These are phyloP conservation scores for Tetranychus piercei DNA, from an alignment of 2,888 invertebrate genomes.

Conservation along the genomic window DNA sequence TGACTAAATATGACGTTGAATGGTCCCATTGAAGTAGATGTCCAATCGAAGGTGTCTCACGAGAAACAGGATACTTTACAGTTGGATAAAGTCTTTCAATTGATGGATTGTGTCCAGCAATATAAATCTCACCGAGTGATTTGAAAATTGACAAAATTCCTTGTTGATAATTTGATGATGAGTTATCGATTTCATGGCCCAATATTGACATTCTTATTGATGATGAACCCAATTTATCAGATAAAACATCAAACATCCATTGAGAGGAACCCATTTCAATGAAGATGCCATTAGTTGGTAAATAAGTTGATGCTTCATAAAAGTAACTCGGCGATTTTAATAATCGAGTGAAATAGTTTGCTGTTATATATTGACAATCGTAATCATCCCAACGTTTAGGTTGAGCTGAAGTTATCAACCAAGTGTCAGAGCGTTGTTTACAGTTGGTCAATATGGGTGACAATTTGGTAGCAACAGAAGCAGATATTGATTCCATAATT, in stretches of 20 bases:
- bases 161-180: neutral
- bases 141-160: constrained; percentile 39
- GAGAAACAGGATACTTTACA: constrained; percentile 63
- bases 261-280: constrained; percentile 67
- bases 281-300: constrained; percentile 48
- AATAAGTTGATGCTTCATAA: constrained; percentile 60
- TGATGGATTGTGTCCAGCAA: constrained; percentile 57
- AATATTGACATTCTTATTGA: neutral
- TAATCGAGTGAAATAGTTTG: constrained; percentile 82
- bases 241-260: neutral
- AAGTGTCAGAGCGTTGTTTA: constrained; percentile 44
- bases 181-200: neutral
- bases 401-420: constrained; percentile 42
- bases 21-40: constrained; percentile 84
- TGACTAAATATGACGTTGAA: constrained; percentile 62
- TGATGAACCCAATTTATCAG: neutral
- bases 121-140: constrained; percentile 64
- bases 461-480: constrained; percentile 13
- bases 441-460: too few relatives aligned
- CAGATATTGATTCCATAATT: too few relatives aligned
- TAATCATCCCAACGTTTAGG: constrained; percentile 6
- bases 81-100: constrained; percentile 53
- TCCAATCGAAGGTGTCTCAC: constrained; percentile 73
- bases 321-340: constrained; percentile 73
- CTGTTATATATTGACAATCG: constrained; percentile 43